Base-by-base conservation (phyloP, 2,113 vertebrate species). In the Platichthys stellatus region DNA sequence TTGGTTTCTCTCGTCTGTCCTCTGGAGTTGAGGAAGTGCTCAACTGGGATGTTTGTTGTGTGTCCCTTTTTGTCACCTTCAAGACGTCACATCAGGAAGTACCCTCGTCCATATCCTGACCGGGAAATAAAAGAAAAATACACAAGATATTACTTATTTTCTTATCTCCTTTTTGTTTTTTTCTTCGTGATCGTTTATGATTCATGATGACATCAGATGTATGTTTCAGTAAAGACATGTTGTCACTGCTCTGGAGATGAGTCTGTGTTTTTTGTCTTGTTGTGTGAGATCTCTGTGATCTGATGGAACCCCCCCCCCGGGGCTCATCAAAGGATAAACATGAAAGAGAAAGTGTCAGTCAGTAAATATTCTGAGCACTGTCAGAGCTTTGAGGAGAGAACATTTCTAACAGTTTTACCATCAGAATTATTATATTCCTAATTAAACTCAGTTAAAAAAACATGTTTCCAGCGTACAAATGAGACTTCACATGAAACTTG, bases 201-300 rank as follows among this genome's bases (percentile, higher is more conserved):
- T 83, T 88, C n/a, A 64, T 74, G 70, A 73, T 83, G 76, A 84
- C 87, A 84, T 74, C 60, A 63, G 59, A 81, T 51, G 56, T 65
- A 58, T 67, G 78, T 78, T 83, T 81, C 56, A 90, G 83, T 92
- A 92, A 93, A 93, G 76, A 69, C 62, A 47, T 23, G 15, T 47
- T 86, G 83, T 78, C 86, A 84, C 81, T 38, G 54, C 64, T 47
- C 69, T 65, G 66, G 62, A 70, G 40, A 74, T 80, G 70, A 76
- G 62, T 66, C 45, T 0, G 10, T 70, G 31, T 49, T 49, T 49
- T 49, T 4, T 49, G 45, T 54, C 51, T 54, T 54, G 51, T 53
- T 85, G 28, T 72, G 80, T 90, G 88, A 83, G 81, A 86, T 60
- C 40, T 13, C 10, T 3, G 38, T 54, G 67, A 80, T 90, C 76